A percentile compares a stretch with the other conserved stretches of the same genome.
Evolutionary conservation across 2,888 invertebrate species (phyloP).

Genomic region (Drosophila mimetica): DNA sequence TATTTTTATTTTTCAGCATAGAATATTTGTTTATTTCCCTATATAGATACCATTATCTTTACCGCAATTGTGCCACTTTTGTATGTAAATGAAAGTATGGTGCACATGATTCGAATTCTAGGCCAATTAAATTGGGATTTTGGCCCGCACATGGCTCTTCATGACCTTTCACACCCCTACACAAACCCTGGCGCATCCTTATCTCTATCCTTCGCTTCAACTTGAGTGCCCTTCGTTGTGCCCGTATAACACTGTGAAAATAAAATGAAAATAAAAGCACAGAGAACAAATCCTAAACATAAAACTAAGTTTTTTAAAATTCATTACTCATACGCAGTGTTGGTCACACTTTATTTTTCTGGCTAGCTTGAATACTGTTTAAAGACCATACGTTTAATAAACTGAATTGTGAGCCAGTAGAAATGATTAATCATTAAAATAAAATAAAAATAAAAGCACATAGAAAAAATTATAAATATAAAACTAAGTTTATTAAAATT

Average conservation of each 20-base stretch:
- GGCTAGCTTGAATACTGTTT: too few species aligned
- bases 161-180: conserved; percentile 7
- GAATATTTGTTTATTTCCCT: too few species aligned
- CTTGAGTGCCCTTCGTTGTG: conserved; percentile 10
- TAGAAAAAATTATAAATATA: not conserved
- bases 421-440: too few species aligned
- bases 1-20: too few species aligned
- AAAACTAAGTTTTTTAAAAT: not conserved
- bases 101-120: conserved; percentile 40
- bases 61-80: not conserved
- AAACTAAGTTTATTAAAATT: not conserved
- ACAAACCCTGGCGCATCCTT: conserved; percentile 9
- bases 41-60: not conserved
- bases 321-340: conserved; percentile 5
- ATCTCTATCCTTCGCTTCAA: conserved; percentile 2
- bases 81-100: conserved; percentile 9
- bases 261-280: not conserved
- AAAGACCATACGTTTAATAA: too few species aligned
- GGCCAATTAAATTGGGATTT: conserved; percentile 45
- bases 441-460: not conserved
- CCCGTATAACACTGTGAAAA: not conserved
- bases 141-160: conserved; percentile 21
- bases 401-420: too few species aligned
- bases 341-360: not conserved
- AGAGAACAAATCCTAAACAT: not conserved